Conservation (phyloP, 2,113 vertebrate genomes). For the Fukomys damarensis region DNA sequence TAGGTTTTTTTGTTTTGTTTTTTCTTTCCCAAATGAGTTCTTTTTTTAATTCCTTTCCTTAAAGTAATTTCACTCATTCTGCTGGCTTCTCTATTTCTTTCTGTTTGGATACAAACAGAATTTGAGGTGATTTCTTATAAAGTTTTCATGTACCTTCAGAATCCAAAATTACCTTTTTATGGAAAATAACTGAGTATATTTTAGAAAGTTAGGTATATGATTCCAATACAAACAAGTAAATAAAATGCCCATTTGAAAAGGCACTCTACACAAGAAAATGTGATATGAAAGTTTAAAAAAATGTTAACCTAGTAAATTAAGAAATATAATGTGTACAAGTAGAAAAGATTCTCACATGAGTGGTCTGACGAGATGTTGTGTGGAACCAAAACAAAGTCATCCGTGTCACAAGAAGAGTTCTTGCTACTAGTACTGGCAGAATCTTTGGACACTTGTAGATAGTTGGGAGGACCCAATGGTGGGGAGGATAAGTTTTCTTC, state of each 20-base stretch:
- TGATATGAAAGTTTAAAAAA: constrained; percentile 48
- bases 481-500: constrained; percentile 95
- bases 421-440: constrained; percentile 97
- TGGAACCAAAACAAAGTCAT: constrained; percentile 98
- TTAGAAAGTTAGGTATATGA: constrained; percentile 31
- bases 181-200: constrained; percentile 12
- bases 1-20: background rate
- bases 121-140: constrained; percentile 26
- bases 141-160: constrained; percentile 54
- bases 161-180: constrained; percentile 29
- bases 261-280: constrained; percentile 21
- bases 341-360: constrained; percentile 88
- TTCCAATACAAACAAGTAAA: constrained; percentile 62
- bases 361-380: constrained; percentile 94
- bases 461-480: constrained; percentile 95
- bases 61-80: constrained; percentile 32
- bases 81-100: constrained; percentile 7
- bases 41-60: constrained; percentile 42
- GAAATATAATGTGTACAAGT: constrained; percentile 68
- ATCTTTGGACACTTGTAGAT: constrained; percentile 97
- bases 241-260: constrained; percentile 52
- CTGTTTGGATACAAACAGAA: constrained; percentile 44
- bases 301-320: constrained; percentile 64
- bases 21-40: background rate
- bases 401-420: constrained; percentile 97